A percentile compares a stretch with the other conserved stretches of the same genome.
These are phyloP conservation scores for Argopecten irradians DNA, from an alignment of 1,140 invertebrate species.

Conservation along the genomic window DNA sequence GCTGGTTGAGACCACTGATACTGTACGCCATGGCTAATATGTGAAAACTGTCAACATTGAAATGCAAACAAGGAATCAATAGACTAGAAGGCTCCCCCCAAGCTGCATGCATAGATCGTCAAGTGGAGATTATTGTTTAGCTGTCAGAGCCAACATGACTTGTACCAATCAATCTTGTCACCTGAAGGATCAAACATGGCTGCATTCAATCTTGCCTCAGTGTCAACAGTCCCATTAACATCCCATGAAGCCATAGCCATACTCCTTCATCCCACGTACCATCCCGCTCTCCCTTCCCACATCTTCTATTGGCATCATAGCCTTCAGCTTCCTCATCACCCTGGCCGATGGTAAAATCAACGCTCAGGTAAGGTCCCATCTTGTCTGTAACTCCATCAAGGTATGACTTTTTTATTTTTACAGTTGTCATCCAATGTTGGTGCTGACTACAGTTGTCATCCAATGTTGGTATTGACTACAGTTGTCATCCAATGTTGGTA, in stretches of 20 bases:
- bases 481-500: neutral
- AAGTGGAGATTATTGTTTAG: constrained; percentile 25
- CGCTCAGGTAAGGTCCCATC: neutral
- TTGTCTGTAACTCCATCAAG: neutral
- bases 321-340: neutral
- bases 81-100: constrained; percentile 19
- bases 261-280: neutral
- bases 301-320: neutral
- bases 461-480: neutral
- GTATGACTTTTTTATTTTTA: neutral
- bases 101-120: constrained; percentile 20
- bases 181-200: constrained; percentile 26
- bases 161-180: constrained; percentile 32
- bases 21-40: constrained; percentile 20
- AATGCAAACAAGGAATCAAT: constrained; percentile 22
- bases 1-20: constrained; percentile 13
- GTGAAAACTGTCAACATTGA: constrained; percentile 21
- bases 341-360: neutral
- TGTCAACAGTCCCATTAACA: constrained; percentile 21
- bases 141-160: constrained; percentile 33
- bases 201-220: constrained; percentile 15
- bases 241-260: neutral
- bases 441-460: neutral
- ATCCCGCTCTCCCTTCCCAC: neutral
- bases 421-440: neutral